phyloP scores from a whole-genome alignment of 2,797 vertebrate genomes.

The Macropodus opercularis region DNA sequence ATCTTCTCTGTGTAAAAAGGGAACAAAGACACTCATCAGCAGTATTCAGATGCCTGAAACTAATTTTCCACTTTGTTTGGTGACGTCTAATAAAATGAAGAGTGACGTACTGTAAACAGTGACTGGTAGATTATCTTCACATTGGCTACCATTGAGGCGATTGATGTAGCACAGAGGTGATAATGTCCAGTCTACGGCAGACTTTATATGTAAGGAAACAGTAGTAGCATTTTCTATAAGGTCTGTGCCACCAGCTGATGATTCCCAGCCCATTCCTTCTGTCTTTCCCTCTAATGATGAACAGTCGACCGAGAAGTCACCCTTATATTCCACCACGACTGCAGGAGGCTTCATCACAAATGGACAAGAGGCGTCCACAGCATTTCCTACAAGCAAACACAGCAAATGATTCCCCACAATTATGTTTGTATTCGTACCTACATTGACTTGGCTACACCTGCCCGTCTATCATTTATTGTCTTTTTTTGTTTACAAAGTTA shows the following conservation, averaged over 20 bases:
- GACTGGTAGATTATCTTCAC: fast-evolving
- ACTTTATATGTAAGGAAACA: not conserved
- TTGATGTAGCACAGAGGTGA: not conserved
- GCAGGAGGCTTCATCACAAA: slow-evolving; percentile 11
- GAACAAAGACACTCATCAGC: not conserved
- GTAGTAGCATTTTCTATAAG: fast-evolving
- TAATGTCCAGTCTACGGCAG: not conserved
- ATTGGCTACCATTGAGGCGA: fast-evolving
- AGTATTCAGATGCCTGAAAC: not conserved
- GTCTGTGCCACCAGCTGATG: fast-evolving
- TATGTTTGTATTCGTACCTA: too few species aligned
- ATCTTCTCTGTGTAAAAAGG: slow-evolving; percentile 62
- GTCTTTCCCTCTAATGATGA: not conserved
- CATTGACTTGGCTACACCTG: too few species aligned
- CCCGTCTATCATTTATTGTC: too few species aligned
- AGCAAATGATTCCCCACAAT: not conserved
- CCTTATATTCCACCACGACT: slow-evolving; percentile 51
- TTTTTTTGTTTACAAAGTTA: too few species aligned
- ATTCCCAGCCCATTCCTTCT: slow-evolving; percentile 63
- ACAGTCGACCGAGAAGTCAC: slow-evolving; percentile 53
- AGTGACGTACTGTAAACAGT: slow-evolving; percentile 69
- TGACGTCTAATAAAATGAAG: not conserved
- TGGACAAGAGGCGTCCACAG: slow-evolving; percentile 15
- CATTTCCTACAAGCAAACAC: slow-evolving; percentile 29
- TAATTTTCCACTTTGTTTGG: fast-evolving